phyloP scores from a whole-genome alignment of 2,113 vertebrate species.

The Nyctibius bracteatus region DNA sequence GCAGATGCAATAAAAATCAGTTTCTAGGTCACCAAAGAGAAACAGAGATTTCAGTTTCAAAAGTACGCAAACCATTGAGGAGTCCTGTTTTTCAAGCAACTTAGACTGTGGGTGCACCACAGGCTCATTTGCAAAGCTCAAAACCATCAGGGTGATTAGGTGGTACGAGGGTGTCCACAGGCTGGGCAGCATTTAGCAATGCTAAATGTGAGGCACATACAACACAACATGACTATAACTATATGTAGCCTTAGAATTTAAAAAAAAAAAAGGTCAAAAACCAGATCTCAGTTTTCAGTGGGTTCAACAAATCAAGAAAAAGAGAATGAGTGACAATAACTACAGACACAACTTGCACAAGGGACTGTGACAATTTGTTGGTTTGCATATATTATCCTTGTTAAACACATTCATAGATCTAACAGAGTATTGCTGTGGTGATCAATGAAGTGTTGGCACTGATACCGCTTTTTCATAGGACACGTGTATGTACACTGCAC shows the following conservation, averaged over 20 bases:
- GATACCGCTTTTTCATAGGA: neutral
- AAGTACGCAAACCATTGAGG: neutral
- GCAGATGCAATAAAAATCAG: neutral
- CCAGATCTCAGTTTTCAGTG: neutral
- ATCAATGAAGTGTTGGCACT: neutral
- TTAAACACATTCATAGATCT: neutral
- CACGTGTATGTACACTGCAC: neutral
- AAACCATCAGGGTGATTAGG: neutral
- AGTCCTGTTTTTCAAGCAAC: neutral
- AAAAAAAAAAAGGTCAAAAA: neutral
- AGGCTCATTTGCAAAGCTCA: neutral
- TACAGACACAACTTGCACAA: neutral
- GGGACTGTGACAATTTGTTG: neutral
- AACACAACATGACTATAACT: neutral
- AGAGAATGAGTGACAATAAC: neutral
- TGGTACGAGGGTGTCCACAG: fast-evolving
- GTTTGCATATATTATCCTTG: neutral
- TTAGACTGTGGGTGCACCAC: neutral
- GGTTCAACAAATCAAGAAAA: neutral
- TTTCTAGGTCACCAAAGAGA: neutral
- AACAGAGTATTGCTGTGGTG: neutral
- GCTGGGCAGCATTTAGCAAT: neutral
- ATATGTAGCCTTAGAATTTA: neutral
- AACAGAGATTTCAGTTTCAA: neutral
- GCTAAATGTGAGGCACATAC: fast-evolving